phyloP scores from a whole-genome alignment of 1,140 invertebrate genomes.

The Drosophila oshimai region DNA sequence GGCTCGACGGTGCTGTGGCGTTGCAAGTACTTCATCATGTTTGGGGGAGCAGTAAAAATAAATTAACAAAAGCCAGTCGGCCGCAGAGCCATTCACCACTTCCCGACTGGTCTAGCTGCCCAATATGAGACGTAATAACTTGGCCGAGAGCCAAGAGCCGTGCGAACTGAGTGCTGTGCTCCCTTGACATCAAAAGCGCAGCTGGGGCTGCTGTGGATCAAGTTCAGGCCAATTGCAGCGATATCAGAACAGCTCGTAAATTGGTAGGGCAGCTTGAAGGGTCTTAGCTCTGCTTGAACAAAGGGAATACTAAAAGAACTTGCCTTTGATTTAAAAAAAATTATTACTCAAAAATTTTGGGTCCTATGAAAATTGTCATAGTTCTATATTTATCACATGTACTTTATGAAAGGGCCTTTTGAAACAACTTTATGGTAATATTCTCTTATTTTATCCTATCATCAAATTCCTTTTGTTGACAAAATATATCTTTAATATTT shows the following conservation, averaged over 20 bases:
- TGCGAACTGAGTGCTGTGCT: conserved; percentile 24
- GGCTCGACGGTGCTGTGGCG: conserved; percentile 11
- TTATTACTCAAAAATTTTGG: too few species aligned
- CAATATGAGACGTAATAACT: conserved; percentile 63
- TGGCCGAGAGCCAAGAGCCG: conserved; percentile 31
- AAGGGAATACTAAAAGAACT: background rate
- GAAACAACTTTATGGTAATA: too few species aligned
- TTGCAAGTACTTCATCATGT: conserved; percentile 65
- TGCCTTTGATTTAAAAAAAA: too few species aligned
- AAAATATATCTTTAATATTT: too few species aligned
- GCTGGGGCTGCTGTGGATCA: conserved; percentile 50
- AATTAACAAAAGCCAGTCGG: conserved; percentile 58
- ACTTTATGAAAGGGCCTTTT: too few species aligned
- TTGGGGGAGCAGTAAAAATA: conserved; percentile 67
- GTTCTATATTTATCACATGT: too few species aligned
- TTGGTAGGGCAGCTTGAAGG: background rate
- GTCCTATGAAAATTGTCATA: too few species aligned
- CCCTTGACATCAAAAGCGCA: conserved; percentile 49
- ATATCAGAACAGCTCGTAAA: conserved; percentile 17
- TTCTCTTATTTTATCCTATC: too few species aligned
- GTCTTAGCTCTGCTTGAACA: background rate
- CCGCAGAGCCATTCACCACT: conserved; percentile 30
- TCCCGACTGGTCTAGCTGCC: conserved; percentile 50
- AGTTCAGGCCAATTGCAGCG: conserved; percentile 26
- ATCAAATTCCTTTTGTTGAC: too few species aligned